Percentiles rank a stretch among this genome's conserved stretches.
These are phyloP conservation scores for Ischnus inquisitorius DNA, from an alignment of 2,888 invertebrate genomes.

Conservation along the genomic window DNA sequence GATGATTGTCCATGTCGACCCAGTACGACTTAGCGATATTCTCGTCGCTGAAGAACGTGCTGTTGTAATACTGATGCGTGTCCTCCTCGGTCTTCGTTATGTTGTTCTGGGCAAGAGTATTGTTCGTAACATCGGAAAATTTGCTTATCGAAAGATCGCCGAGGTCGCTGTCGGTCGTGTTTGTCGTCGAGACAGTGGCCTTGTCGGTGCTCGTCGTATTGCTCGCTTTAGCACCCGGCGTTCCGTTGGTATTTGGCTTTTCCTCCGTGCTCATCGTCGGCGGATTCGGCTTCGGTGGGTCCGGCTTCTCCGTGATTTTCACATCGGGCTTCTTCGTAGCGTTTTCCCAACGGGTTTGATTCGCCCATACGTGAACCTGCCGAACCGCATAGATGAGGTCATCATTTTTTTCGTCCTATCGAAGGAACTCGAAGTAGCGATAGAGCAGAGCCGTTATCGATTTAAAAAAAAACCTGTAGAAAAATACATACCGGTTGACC, in stretches of 20 bases:
- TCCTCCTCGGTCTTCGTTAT: conserved; percentile 87
- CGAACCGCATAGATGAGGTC: background rate
- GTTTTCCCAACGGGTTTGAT: conserved; percentile 76
- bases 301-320: background rate
- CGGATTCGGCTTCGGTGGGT: background rate
- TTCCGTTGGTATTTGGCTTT: conserved; percentile 24
- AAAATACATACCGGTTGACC: conserved; percentile 61
- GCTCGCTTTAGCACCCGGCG: conserved; percentile 46
- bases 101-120: conserved; percentile 85
- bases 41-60: conserved; percentile 89
- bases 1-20: conserved; percentile 89
- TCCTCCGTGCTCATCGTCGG: background rate
- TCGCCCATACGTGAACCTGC: conserved; percentile 72
- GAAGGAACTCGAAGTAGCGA: no score
- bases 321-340: conserved; percentile 64
- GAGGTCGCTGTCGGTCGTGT: conserved; percentile 73
- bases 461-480: conserved; percentile 4
- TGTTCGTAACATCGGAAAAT: conserved; percentile 83
- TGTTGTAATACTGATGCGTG: conserved; percentile 93
- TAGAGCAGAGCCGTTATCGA: background rate
- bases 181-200: conserved; percentile 28
- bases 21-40: conserved; percentile 89
- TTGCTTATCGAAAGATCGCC: conserved; percentile 82
- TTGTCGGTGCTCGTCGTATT: conserved; percentile 44
- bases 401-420: conserved; percentile 18